Evolutionary conservation across 2,113 vertebrate genomes (phyloP).

Genomic region (Limnothrissa miodon): DNA sequence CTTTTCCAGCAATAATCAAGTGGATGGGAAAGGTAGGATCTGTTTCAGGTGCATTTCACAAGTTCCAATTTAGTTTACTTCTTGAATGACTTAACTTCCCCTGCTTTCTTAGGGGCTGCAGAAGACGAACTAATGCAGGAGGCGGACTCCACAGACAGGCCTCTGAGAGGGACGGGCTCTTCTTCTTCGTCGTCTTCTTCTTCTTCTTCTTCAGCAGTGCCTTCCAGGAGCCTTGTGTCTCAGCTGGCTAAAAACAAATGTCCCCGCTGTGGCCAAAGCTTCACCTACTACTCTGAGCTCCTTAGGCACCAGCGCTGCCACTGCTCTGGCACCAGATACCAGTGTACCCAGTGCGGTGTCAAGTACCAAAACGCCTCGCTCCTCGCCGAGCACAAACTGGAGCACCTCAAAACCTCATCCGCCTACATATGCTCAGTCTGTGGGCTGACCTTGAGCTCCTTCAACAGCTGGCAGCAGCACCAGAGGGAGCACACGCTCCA

Average conservation of each 20-base stretch:
- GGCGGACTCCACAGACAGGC: background rate
- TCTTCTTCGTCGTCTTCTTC: too few relatives aligned
- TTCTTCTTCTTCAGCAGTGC: background rate
- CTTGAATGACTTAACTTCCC: background rate
- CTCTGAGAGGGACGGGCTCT: background rate
- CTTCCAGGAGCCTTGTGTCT: conserved; percentile 17
- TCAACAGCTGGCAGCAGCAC: conserved; percentile 34
- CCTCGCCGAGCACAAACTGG: conserved; percentile 20
- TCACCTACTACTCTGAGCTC: conserved; percentile 68
- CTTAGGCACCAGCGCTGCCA: conserved; percentile 65
- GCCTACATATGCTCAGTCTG: conserved; percentile 48
- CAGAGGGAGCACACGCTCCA: conserved; percentile 17
- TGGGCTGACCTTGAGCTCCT: conserved; percentile 40
- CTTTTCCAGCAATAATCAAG: background rate
- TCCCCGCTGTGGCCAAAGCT: conserved; percentile 65
- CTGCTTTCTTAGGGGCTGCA: conserved; percentile 4
- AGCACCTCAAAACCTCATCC: conserved; percentile 38
- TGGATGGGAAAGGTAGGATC: background rate
- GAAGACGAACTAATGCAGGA: conserved; percentile 5
- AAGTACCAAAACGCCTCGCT: background rate
- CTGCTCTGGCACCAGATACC: conserved; percentile 27
- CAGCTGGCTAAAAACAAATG: conserved; percentile 67
- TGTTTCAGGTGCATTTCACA: background rate
- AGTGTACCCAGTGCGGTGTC: conserved; percentile 39
- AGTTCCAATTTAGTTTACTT: background rate